phyloP scores from a whole-genome alignment of 2,113 vertebrate species.

The Hipposideros armiger region DNA sequence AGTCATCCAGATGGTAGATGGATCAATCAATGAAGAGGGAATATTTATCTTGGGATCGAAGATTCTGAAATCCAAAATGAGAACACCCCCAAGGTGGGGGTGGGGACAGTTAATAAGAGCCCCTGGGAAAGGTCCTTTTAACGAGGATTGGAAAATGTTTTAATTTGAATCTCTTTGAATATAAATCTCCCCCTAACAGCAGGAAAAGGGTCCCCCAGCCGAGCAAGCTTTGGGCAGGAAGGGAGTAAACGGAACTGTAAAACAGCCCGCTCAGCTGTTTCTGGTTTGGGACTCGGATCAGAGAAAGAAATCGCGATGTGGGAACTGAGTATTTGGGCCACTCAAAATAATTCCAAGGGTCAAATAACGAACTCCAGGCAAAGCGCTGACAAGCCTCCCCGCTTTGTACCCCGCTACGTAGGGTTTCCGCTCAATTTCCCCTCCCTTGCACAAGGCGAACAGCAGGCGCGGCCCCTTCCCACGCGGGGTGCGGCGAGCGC shows the following conservation, averaged over 20 bases:
- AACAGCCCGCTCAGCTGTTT: conserved; percentile 57
- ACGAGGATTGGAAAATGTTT: conserved; percentile 62
- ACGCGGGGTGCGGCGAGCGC: not conserved
- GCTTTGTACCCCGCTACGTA: not conserved
- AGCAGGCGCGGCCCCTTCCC: conserved; percentile 25
- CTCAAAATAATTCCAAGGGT: not conserved
- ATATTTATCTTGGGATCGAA: conserved; percentile 53
- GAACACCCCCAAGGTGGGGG: conserved; percentile 68
- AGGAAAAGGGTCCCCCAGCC: conserved; percentile 71
- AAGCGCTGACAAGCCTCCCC: not conserved
- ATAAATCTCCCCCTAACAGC: conserved; percentile 69
- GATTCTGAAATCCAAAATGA: conserved; percentile 63
- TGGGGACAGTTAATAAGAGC: conserved; percentile 70
- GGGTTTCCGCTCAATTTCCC: not conserved
- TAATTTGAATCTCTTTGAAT: conserved; percentile 80
- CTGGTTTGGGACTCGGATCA: not conserved
- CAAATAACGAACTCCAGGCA: not conserved
- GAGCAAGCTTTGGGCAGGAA: conserved; percentile 60
- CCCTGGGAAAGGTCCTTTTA: conserved; percentile 74
- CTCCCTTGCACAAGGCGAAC: not conserved
- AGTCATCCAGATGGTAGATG: conserved; percentile 71
- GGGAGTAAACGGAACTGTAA: conserved; percentile 57
- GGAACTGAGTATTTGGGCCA: not conserved
- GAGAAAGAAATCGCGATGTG: conserved; percentile 46
- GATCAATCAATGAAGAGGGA: conserved; percentile 65